A percentile compares a stretch with the other conserved stretches of the same genome.
Conservation (phyloP, 2,113 vertebrate species). For the Saccopteryx leptura region DNA sequence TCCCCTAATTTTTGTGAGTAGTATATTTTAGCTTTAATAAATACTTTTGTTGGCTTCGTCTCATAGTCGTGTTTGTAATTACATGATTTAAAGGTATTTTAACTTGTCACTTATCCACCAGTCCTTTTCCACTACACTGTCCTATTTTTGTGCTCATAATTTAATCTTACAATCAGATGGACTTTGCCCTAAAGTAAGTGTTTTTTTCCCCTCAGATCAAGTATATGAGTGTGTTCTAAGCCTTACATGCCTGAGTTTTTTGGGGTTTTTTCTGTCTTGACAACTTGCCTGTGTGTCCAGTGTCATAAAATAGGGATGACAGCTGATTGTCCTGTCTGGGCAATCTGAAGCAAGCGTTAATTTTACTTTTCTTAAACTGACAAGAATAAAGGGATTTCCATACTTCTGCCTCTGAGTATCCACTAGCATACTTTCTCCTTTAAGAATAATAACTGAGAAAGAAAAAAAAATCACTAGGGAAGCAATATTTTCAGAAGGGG, state of each 20-base stretch:
- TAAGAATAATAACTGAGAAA: slow-evolving; percentile 17
- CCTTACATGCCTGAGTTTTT: not conserved
- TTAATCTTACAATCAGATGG: slow-evolving; percentile 2
- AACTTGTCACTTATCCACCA: not conserved
- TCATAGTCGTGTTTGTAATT: not conserved
- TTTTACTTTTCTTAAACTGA: not conserved
- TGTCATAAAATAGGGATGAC: not conserved
- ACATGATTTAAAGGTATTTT: slow-evolving; percentile 16
- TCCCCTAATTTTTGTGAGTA: too few relatives aligned
- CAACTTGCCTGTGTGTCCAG: not conserved
- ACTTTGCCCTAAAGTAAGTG: not conserved
- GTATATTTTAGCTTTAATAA: not conserved
- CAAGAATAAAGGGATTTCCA: slow-evolving; percentile 19
- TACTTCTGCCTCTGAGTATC: not conserved
- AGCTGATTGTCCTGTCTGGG: not conserved
- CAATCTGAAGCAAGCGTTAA: not conserved
- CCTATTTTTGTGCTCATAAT: not conserved
- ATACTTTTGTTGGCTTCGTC: not conserved
- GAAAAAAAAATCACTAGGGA: not conserved
- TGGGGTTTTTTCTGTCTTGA: slow-evolving; percentile 35
- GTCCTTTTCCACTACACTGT: not conserved
- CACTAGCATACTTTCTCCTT: not conserved
- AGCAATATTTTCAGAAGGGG: not conserved
- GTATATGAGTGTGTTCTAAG: not conserved
- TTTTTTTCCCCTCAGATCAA: not conserved